Evolutionary conservation across 1,140 invertebrate species (phyloP), one percentile per base, ranked within the genome.

Genomic region (Branchinecta lynchi): DNA sequence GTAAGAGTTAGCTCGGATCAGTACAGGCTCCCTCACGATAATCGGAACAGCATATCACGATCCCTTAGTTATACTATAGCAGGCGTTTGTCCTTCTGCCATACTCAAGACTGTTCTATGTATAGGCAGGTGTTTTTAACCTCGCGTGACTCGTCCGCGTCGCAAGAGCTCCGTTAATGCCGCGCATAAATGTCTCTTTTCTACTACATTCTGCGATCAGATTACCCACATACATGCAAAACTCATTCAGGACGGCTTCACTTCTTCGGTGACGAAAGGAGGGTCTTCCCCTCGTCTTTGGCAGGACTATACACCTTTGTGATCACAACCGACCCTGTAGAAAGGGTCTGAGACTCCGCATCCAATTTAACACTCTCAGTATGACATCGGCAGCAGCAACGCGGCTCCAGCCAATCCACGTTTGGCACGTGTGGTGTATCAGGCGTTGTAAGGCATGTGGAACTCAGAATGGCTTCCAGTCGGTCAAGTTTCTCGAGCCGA

Each of bases 271-370:
- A 72, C 12, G 71, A 69, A 20, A 69, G 68, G n/a, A 72, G 44
- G 71, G 45, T 71, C 65, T 66, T 76, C 71, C 69, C 71, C 70
- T 74, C 75, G 60, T 78, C 79, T 68, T 76, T 80, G 71, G 90
- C 88, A 66, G 86, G 85, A 78, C 89, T 89, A 78, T 86, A 90
- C 73, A 93, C 89, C 80, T 89, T 90, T 66, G 90, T 93, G 72
- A 93, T 92, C 43, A 93, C 90, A 76, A 94, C 90, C 78, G 93
- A 91, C 68, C 92, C 91, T n/a, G 92, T 94, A 75, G 90, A 92
- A 15, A 92, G 79, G 3, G 92, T 94, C 78, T 94, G 91, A 69
- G 86, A 87, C 43, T 82, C 84, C 43, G 84, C 79, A 72, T 85
- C 80, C 66, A 77, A 74, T 45, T 65, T 70, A 45, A 71, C 65